These are phyloP conservation scores for Neoarius graeffei DNA, from an alignment of 2,113 vertebrate genomes.

Conservation along the genomic window DNA sequence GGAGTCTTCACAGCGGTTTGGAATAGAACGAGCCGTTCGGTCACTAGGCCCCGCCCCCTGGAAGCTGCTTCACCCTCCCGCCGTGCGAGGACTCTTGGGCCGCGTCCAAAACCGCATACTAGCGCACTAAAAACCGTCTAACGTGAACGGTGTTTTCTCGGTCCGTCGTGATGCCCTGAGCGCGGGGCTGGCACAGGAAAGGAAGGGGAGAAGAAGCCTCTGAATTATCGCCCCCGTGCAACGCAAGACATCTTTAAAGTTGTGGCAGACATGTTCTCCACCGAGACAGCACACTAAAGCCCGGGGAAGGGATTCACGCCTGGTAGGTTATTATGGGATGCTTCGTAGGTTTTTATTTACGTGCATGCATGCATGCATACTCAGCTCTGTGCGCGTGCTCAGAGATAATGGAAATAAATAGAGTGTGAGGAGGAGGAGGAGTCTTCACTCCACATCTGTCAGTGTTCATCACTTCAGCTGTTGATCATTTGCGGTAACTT, in stretches of 20 bases:
- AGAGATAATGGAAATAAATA: too few relatives aligned
- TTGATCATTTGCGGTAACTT: constrained; percentile 16
- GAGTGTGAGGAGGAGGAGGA: too few relatives aligned
- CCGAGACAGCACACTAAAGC: neutral
- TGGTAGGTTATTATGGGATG: constrained; percentile 29
- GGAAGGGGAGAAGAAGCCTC: neutral
- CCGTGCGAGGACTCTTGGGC: neutral
- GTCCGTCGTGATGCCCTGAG: neutral
- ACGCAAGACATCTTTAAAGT: neutral
- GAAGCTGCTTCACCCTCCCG: neutral
- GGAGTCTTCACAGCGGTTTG: neutral
- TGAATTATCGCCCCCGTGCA: too few relatives aligned
- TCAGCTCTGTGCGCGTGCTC: too few relatives aligned
- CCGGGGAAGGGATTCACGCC: too few relatives aligned
- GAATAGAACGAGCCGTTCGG: neutral
- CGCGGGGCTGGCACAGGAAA: neutral
- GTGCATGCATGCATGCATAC: too few relatives aligned
- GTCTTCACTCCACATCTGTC: neutral
- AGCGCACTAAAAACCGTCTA: neutral
- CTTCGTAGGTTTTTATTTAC: neutral
- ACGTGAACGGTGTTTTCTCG: neutral
- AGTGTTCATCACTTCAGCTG: neutral
- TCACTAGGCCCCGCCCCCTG: neutral
- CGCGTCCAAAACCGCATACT: constrained; percentile 7
- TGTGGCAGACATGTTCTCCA: neutral